These are phyloP conservation scores for Notechis scutatus DNA, from an alignment of 2,113 vertebrate genomes.

Conservation along the genomic window DNA sequence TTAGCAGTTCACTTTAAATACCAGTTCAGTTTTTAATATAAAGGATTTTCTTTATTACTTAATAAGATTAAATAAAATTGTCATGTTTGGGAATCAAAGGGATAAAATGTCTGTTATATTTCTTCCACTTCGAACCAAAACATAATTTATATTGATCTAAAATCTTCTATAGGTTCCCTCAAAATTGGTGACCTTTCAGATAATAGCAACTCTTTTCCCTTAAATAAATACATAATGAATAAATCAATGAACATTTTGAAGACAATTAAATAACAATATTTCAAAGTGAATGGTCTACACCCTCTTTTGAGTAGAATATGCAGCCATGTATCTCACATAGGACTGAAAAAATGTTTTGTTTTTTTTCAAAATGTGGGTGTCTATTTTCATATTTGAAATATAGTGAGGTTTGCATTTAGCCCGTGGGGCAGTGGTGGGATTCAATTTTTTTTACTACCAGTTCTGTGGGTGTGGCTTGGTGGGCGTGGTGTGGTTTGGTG, in stretches of 20 bases:
- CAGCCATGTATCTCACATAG: background rate
- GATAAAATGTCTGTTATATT: background rate
- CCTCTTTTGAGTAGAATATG: background rate
- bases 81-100: background rate
- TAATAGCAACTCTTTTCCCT: constrained; percentile 49
- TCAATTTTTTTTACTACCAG: too few species aligned
- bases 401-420: background rate
- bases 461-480: too few species aligned
- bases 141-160: constrained; percentile 54
- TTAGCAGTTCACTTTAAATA: constrained; percentile 35
- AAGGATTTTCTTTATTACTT: background rate
- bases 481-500: too few species aligned
- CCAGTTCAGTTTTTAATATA: constrained; percentile 36
- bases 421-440: too few species aligned
- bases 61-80: background rate
- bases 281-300: background rate
- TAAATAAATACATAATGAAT: constrained; percentile 23
- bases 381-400: background rate
- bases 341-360: background rate
- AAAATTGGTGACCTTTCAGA: constrained; percentile 63
- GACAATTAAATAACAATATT: constrained; percentile 12
- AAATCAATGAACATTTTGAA: constrained; percentile 35
- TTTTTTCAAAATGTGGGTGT: background rate
- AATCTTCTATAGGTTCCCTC: constrained; percentile 55
- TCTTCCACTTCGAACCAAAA: background rate